These are phyloP conservation scores for Schizopygopsis pylzovi DNA, from an alignment of 2,797 vertebrate genomes.

Conservation along the genomic window DNA sequence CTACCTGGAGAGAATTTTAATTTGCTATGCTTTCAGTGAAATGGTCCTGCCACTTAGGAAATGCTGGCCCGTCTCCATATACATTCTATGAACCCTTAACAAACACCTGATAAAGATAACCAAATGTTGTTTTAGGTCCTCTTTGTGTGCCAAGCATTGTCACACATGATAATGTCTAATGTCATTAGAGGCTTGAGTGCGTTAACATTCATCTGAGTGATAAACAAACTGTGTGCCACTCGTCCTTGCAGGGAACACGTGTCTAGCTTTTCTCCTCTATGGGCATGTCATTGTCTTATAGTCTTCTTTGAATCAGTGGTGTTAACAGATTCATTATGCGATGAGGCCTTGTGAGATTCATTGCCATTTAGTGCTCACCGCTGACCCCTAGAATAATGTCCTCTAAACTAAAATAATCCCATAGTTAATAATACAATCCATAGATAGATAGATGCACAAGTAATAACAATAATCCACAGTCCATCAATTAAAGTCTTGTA, in stretches of 20 bases:
- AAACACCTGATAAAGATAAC: constrained; percentile 36
- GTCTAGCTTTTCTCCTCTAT: constrained; percentile 8
- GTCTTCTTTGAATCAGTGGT: constrained; percentile 11
- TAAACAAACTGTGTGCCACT: constrained; percentile 21
- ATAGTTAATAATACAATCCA: neutral
- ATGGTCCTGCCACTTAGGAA: constrained; percentile 60
- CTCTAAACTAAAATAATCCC: neutral
- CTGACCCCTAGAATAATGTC: neutral
- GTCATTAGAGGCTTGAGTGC: constrained; percentile 6
- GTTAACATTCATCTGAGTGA: constrained; percentile 30
- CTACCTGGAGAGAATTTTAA: constrained; percentile 64
- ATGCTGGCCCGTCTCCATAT: constrained; percentile 32
- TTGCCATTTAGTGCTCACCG: neutral
- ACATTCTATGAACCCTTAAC: neutral
- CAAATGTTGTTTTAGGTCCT: neutral
- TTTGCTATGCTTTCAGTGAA: constrained; percentile 58
- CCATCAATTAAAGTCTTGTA: too few species aligned
- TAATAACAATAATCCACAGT: too few species aligned
- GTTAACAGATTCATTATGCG: neutral
- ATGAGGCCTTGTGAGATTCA: neutral
- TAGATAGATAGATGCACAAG: too few species aligned
- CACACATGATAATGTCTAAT: constrained; percentile 28
- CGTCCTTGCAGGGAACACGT: neutral
- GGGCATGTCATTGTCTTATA: neutral
- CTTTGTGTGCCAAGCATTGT: constrained; percentile 11